A percentile compares a stretch with the other conserved stretches of the same genome.
Conservation (phyloP, 1,140 invertebrate species). For the Diuraphis noxia region DNA sequence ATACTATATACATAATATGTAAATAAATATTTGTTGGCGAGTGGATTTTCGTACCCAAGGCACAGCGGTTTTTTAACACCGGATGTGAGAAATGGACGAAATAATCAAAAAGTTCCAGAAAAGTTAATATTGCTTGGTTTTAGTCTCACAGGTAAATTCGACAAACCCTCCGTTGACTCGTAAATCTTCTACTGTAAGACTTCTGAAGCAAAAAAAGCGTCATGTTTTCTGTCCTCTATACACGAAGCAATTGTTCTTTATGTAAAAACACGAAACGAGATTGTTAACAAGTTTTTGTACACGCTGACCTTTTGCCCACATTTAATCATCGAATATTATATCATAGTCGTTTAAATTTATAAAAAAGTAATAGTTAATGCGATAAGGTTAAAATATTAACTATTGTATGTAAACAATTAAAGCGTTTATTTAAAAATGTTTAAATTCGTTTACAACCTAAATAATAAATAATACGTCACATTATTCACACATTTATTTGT, state of each 20-base stretch:
- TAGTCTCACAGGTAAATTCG: conserved; percentile 9
- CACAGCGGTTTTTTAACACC: conserved; percentile 4
- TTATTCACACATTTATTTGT: not conserved
- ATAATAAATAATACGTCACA: not conserved
- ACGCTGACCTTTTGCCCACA: not conserved
- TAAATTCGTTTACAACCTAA: not conserved
- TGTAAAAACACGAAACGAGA: not conserved
- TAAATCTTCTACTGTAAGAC: conserved; percentile 8
- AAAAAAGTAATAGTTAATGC: no score
- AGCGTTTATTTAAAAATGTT: not conserved
- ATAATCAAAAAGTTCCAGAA: conserved; percentile 36
- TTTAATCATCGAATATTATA: not conserved
- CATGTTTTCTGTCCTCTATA: not conserved
- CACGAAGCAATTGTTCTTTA: not conserved
- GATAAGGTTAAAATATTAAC: not conserved
- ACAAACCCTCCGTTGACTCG: conserved; percentile 7
- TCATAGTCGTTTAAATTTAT: not conserved
- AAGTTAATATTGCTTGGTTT: conserved; percentile 29
- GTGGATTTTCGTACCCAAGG: conserved; percentile 2
- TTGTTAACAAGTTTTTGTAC: not conserved
- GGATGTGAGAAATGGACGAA: conserved; percentile 40
- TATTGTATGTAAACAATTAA: not conserved
- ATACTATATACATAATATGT: not conserved
- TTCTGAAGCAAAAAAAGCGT: not conserved
- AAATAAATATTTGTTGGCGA: not conserved